Evolutionary conservation across 2,888 invertebrate genomes (phyloP), one percentile per base, ranked within the genome.

Genomic region (Cecidostiba fungosa): DNA sequence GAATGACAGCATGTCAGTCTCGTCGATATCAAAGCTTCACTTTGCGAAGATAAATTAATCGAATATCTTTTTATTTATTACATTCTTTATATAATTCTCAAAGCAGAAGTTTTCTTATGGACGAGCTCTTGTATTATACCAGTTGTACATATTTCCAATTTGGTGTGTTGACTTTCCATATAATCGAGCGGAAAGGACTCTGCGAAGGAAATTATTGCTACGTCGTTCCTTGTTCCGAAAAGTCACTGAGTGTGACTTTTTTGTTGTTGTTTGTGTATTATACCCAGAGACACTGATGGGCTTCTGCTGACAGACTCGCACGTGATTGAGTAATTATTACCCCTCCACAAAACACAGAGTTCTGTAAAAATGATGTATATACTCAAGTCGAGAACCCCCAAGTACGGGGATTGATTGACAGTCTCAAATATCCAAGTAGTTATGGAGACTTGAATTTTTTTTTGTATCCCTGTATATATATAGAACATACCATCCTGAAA

Each of bases 251-350:
- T 77, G 43, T 74, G 62, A 70, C 76, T 83, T 59, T 74, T 36
- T 36, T 36, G 4, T 43, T 43, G 6, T 39, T 54, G 43, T 32
- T 47, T 73, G 47, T 29, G 36, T 50, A 54, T 23, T 69, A n/a
- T n/a, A 59, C 82, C 85, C 69, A 78, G 69, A 82, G 39, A 69
- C 26, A 74, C 82, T 82, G 12, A 50, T 50, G 62, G 83, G 69
- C 62, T 73, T n/a, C 62, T 74, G 59, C 77, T 77, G 85, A 86
- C 85, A 86, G 83, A 86, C 85, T 85, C 78, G 54, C 29, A 59
- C n/a, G 62, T 77, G 73, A 76, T 73, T 78, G 77, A 78, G 39
- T 66, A n/a, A n/a, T n/a, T n/a, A n/a, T n/a, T n/a, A 43, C 50
- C 26, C 16, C 29, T n/a, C n/a, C n/a, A n/a, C n/a, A n/a, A n/a